Conservation (phyloP, 2,113 vertebrate species). For the Campylomormyrus numenius region DNA sequence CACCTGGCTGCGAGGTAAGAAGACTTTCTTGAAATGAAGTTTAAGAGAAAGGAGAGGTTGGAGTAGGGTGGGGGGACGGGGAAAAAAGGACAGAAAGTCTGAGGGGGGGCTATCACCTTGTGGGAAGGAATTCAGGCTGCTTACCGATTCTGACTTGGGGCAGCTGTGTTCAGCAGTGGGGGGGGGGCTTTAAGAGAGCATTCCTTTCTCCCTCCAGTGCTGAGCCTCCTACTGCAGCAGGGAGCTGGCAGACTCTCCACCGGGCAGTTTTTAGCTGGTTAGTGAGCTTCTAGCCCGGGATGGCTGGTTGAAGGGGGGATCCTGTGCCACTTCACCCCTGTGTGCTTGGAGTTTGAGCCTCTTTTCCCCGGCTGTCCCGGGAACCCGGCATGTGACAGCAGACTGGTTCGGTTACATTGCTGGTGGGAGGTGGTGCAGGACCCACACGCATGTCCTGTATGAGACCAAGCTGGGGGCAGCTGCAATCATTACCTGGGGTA, state of each 20-base stretch:
- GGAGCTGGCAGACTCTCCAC: neutral
- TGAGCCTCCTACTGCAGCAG: neutral
- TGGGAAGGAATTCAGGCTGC: slow-evolving; percentile 54
- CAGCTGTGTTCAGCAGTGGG: slow-evolving; percentile 10
- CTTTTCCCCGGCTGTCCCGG: neutral
- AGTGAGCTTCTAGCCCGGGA: neutral
- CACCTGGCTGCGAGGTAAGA: slow-evolving; percentile 19
- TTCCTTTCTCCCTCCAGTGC: neutral
- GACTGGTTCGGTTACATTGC: neutral
- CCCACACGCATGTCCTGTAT: neutral
- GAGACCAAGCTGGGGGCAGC: neutral
- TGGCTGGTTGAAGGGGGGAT: neutral
- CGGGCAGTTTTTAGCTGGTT: neutral
- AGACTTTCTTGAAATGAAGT: slow-evolving; percentile 20
- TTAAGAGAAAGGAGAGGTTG: slow-evolving; percentile 23
- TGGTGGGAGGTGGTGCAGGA: neutral
- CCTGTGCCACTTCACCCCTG: neutral
- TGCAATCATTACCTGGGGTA: neutral
- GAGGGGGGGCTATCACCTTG: slow-evolving; percentile 50
- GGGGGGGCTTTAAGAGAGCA: neutral
- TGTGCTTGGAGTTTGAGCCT: neutral
- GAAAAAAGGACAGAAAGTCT: slow-evolving; percentile 20
- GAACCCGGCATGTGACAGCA: neutral
- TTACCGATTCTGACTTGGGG: slow-evolving; percentile 39
- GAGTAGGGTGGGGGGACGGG: neutral